A percentile compares a stretch with the other conserved stretches of the same genome.
Conservation (phyloP, 2,888 invertebrate species). For the Myopa testacea region DNA sequence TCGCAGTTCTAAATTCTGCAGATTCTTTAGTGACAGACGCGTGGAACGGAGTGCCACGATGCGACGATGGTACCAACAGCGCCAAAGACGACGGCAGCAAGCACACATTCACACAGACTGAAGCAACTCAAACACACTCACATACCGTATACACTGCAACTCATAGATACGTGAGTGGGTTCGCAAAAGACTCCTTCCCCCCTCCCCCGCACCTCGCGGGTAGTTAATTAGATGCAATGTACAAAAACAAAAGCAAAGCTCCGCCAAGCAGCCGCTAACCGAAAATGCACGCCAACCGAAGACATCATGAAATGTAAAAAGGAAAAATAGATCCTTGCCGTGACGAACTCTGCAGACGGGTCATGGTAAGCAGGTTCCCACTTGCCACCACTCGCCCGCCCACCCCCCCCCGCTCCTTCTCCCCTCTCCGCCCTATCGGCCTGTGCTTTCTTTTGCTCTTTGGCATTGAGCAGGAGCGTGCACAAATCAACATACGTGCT, state of each 20-base stretch:
- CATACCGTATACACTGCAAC: background rate
- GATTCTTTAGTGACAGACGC: constrained; percentile 20
- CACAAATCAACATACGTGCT: constrained; percentile 42
- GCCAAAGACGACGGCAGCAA: too few relatives aligned
- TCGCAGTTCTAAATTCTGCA: constrained; percentile 40
- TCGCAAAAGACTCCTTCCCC: background rate
- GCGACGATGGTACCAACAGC: too few relatives aligned
- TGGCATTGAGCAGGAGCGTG: constrained; percentile 29
- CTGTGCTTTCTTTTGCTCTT: background rate
- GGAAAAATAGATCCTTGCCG: background rate
- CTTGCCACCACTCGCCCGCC: background rate
- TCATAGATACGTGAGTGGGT: background rate
- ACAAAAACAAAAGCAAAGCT: constrained; percentile 27
- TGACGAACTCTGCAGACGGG: background rate
- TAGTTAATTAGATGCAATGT: constrained; percentile 43
- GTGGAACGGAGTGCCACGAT: background rate
- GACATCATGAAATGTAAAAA: background rate
- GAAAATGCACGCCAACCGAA: constrained; percentile 24
- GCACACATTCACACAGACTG: background rate
- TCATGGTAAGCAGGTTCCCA: background rate
- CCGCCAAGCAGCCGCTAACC: constrained; percentile 23
- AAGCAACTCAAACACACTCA: background rate
- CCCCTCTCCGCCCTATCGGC: background rate
- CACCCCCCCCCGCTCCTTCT: too few relatives aligned
- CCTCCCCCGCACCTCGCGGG: background rate